Base-by-base conservation (phyloP, 1,140 invertebrate genomes). In the Druon quercuslanigerum region DNA sequence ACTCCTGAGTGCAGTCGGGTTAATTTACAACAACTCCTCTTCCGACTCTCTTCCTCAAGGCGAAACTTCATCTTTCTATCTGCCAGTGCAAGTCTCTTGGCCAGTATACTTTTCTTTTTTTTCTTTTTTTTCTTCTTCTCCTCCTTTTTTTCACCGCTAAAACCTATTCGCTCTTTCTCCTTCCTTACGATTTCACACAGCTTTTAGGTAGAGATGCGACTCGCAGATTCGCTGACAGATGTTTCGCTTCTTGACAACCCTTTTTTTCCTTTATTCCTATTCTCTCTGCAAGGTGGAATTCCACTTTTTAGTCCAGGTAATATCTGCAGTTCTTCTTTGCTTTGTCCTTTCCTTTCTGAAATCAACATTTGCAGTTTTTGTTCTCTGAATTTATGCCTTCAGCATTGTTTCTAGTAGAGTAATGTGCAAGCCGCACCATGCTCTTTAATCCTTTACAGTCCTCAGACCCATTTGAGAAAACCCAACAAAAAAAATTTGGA, bases 141-240 rank as follows among this genome's bases (percentile, higher is more conserved):
- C n/a, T n/a, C n/a, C 16, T 54, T 11, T 54, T 19, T 54, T 19
- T 54, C n/a, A 54, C 52, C 52, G 52, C 52, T 54, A 17, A 54
- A 54, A 54, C 17, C 52, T 54, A 54, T 54, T 54, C 52, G 52
- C n/a, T 17, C 52, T 54, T 54, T 54, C 52, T 54, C n/a, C n/a
- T 54, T n/a, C n/a, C 52, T 54, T 17, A 54, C 52, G 17, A 54
- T 54, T 54, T 54, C 52, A 17, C 52, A 19, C 16, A 54, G 52
- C 52, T 54, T 54, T 54, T 54, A 54, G 52, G 52, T n/a, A 54
- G 52, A 54, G 52, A 54, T 54, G 52, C 52, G 52, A 54, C 52
- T 54, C 52, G 9, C 52, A 17, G 52, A 54, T 54, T 54, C n/a
- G 52, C 52, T 54, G 52, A 54, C 52, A 54, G 52, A 54, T 54